These are phyloP conservation scores for Eurytoma adleriae DNA, from an alignment of 2,888 invertebrate genomes.

Conservation along the genomic window DNA sequence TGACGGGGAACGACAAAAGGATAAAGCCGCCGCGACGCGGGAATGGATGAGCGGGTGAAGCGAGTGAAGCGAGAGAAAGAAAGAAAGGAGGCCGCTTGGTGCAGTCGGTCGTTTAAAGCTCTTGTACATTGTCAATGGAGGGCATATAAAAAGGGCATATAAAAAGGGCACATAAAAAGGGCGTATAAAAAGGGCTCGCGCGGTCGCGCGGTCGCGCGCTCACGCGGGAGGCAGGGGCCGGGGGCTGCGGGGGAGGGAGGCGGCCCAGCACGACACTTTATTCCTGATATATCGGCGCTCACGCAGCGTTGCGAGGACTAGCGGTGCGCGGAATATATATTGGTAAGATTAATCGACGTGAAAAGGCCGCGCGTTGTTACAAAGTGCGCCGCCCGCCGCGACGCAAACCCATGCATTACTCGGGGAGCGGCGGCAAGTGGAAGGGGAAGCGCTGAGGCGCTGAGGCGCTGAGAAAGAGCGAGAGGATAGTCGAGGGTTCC, in stretches of 20 bases:
- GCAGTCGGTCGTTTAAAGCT: not conserved
- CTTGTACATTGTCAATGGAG: slow-evolving; percentile 40
- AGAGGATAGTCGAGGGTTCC: slow-evolving; percentile 40
- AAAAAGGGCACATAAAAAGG: not conserved
- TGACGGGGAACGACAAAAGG: no score
- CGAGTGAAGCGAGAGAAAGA: not conserved
- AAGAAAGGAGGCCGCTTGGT: not conserved
- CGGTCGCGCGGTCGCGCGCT: not conserved
- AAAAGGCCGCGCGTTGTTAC: slow-evolving; percentile 74
- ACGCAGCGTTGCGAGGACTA: slow-evolving; percentile 61
- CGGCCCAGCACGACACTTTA: slow-evolving; percentile 71
- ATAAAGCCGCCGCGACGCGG: no score
- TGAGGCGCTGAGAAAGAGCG: slow-evolving; percentile 36
- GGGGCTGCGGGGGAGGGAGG: slow-evolving; percentile 2
- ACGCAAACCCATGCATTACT: slow-evolving; percentile 72
- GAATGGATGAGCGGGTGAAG: no score
- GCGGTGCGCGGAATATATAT: slow-evolving; percentile 65
- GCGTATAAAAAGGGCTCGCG: not conserved
- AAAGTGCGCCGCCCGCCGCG: slow-evolving; percentile 75
- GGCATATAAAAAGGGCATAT: not conserved
- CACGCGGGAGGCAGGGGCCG: not conserved
- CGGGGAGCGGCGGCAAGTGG: slow-evolving; percentile 48
- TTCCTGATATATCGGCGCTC: slow-evolving; percentile 70
- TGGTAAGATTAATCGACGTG: slow-evolving; percentile 75
- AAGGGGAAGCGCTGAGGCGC: slow-evolving; percentile 51